These are phyloP conservation scores for Tryphoninae sp. DNA, from an alignment of 2,888 invertebrate genomes.

Conservation along the genomic window DNA sequence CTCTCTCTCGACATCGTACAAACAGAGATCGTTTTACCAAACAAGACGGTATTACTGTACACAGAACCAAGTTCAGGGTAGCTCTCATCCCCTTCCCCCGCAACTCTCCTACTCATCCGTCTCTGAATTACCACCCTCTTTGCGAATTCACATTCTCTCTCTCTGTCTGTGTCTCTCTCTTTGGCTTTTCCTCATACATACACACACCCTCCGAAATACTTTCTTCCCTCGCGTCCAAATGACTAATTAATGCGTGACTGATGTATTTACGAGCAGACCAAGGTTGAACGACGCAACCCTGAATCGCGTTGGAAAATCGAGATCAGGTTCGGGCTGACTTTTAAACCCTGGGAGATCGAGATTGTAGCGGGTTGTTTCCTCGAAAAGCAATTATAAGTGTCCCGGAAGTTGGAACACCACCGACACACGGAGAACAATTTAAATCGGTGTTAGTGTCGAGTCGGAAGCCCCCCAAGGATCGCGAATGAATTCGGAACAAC, in stretches of 20 bases:
- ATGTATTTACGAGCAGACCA: constrained; percentile 23
- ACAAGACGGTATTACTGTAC: constrained; percentile 42
- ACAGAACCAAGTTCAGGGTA: constrained; percentile 26
- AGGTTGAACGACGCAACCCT: neutral
- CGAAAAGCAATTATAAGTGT: constrained; percentile 78
- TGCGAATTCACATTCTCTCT: constrained; percentile 9
- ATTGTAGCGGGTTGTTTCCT: constrained; percentile 35
- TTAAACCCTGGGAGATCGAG: constrained; percentile 21
- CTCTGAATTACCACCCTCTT: constrained; percentile 33
- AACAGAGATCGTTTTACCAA: constrained; percentile 38
- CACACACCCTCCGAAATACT: neutral
- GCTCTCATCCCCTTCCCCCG: neutral
- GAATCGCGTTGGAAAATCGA: constrained; percentile 25
- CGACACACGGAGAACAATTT: too few relatives aligned
- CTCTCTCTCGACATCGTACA: constrained; percentile 6
- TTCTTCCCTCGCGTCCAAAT: constrained; percentile 25
- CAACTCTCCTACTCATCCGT: neutral
- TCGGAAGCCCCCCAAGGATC: too few relatives aligned
- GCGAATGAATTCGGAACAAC: too few relatives aligned
- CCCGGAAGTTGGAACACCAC: constrained; percentile 72
- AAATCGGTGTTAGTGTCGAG: too few relatives aligned
- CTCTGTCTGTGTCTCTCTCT: neutral
- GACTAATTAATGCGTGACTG: constrained; percentile 40
- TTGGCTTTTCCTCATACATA: neutral
- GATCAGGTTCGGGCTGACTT: too few relatives aligned